Base-by-base conservation (phyloP, 1,140 invertebrate genomes). In the Aphaenogaster floridana region DNA sequence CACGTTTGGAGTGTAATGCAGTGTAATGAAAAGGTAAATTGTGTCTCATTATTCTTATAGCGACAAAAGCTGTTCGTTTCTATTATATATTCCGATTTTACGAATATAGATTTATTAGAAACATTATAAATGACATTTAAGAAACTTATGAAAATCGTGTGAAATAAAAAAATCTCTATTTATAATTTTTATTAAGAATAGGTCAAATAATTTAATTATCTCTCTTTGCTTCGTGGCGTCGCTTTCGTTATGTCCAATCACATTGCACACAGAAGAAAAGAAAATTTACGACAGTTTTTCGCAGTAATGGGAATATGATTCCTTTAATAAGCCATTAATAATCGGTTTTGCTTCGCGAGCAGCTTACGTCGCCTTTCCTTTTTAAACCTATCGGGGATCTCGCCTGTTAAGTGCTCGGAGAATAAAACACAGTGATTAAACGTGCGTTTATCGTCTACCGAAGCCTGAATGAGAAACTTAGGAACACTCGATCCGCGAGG, bases 351-450 rank as follows among this genome's bases (percentile, higher is more conserved):
- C 17, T 13, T 34, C 52, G 3, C 9, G 45, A 83, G 42, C 17
- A 15, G 39, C 54, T 76, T 84, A 17, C 28, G 54, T 34, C 15
- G 36, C 11, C 21, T 81, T 11, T 28, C 13, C 4, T 48, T 28
- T 61, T 63, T 17, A 76, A 50, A 63, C 76, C 45, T n/a, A 74
- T 76, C 54, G n/a, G 8, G n/a, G 68, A 63, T 74, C 66, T 45
- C 69, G 28, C 28, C 54, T 36, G 48, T 74, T 61, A 76, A 84
- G 80, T 61, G 21, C 69, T 21, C 69, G 42, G 13, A 15, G 61
- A 45, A 79, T 85, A 88, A 68, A 86, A 74, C 57, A 68, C 21
- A 61, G 69, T 77, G 89, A 87, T 81, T 86, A 90, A 83, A 89
- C 72, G 83, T 71, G 59, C 39, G 48, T 69, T 63, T 84, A 71